Percentiles rank a stretch among this genome's conserved stretches.
Evolutionary conservation across 2,113 vertebrate species (phyloP).

Genomic region (Melanerpes aurifrons): DNA sequence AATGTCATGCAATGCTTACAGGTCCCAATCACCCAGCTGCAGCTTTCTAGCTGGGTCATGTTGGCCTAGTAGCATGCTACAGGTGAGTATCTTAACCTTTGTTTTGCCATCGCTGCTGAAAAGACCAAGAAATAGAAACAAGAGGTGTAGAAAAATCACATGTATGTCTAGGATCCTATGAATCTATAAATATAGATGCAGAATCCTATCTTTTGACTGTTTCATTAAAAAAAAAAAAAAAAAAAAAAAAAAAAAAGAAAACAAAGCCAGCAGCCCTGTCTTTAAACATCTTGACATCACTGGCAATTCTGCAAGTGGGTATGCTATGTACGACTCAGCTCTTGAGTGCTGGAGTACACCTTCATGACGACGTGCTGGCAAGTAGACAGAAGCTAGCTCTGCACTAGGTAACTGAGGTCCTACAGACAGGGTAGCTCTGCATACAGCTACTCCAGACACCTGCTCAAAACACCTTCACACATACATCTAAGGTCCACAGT

Average conservation of each 20-base stretch:
- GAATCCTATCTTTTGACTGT: background rate
- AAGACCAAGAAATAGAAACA: background rate
- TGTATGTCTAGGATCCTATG: background rate
- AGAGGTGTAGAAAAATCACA: background rate
- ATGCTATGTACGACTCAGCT: background rate
- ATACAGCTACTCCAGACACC: background rate
- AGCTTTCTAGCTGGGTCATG: background rate
- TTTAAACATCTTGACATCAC: background rate
- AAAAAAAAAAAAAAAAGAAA: background rate
- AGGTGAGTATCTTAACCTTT: background rate
- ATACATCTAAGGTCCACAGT: background rate
- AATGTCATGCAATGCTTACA: fast-evolving
- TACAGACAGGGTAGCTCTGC: background rate
- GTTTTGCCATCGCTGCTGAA: background rate
- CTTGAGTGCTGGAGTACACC: background rate
- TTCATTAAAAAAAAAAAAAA: background rate
- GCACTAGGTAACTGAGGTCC: background rate
- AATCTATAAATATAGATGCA: background rate
- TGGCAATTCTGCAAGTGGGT: background rate
- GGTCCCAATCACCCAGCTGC: background rate
- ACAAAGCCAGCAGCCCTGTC: background rate
- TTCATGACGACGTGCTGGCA: background rate
- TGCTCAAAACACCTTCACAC: background rate
- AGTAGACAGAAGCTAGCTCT: background rate
- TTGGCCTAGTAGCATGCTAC: background rate